Conservation (phyloP, 2,113 vertebrate species). For the Vanacampus margaritifer region DNA sequence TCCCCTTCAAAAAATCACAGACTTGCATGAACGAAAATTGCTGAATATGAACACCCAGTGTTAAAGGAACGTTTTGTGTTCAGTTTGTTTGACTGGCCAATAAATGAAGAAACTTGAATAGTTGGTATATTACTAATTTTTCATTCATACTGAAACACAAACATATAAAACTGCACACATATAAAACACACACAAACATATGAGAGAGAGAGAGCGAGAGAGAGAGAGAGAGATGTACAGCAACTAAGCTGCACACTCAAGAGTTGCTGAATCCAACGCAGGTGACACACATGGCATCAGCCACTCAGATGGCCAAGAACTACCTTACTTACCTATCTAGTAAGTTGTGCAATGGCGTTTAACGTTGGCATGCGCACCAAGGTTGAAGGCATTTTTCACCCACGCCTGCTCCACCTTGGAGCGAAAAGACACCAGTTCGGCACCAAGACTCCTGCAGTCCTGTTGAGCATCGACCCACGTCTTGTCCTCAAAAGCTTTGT, state of each 20-base stretch:
- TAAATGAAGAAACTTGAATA: background rate
- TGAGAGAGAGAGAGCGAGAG: too few relatives aligned
- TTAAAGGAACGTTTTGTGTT: too few relatives aligned
- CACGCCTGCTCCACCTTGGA: slow-evolving; percentile 74
- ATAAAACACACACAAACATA: too few relatives aligned
- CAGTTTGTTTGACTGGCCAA: background rate
- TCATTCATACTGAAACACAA: background rate
- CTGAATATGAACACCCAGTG: too few relatives aligned
- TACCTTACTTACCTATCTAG: too few relatives aligned
- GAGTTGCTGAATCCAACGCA: too few relatives aligned
- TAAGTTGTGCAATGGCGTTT: too few relatives aligned
- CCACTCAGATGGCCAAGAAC: too few relatives aligned
- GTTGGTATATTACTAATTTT: background rate
- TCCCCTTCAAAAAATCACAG: background rate
- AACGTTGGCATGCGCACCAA: slow-evolving; percentile 45
- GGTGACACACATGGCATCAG: too few relatives aligned
- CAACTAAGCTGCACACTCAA: too few relatives aligned
- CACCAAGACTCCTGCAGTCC: slow-evolving; percentile 57
- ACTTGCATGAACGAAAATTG: background rate
- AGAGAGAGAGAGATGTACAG: too few relatives aligned
- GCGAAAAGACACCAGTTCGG: slow-evolving; percentile 69
- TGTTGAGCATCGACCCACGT: slow-evolving; percentile 60
- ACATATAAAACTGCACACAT: too few relatives aligned
- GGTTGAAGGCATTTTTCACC: slow-evolving; percentile 74
- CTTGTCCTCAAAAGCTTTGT: slow-evolving; percentile 66